These are phyloP conservation scores for Patiria miniata DNA, from an alignment of 35 echinoderm and acorn worm species.

Conservation along the genomic window DNA sequence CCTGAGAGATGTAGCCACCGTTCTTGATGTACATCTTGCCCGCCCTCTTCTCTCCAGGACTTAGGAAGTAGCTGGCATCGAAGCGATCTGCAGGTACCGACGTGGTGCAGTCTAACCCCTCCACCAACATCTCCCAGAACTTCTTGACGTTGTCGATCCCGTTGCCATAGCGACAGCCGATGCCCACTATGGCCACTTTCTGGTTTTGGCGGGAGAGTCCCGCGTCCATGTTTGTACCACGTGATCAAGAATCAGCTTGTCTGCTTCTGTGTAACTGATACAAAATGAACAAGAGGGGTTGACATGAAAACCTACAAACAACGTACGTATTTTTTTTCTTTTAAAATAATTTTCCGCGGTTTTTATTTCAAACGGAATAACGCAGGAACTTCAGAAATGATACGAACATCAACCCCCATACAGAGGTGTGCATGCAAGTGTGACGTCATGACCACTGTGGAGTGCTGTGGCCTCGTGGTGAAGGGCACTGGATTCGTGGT, in stretches of 20 bases:
- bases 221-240: neutral
- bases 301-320: too few relatives aligned
- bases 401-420: too few relatives aligned
- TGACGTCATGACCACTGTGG: too few relatives aligned
- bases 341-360: too few relatives aligned
- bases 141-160: conserved; percentile 43
- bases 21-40: conserved; percentile 66
- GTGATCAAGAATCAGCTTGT: neutral
- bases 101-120: conserved; percentile 52
- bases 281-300: neutral
- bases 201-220: neutral
- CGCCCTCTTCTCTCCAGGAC: conserved; percentile 41
- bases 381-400: too few relatives aligned
- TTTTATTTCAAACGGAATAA: too few relatives aligned
- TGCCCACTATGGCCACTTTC: conserved; percentile 76
- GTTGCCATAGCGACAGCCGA: conserved; percentile 71
- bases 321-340: too few relatives aligned
- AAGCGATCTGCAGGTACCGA: conserved; percentile 46
- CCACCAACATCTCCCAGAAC: conserved; percentile 60
- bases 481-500: too few relatives aligned
- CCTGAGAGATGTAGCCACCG: conserved; percentile 50
- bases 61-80: conserved; percentile 45
- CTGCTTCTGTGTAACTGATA: neutral
- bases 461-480: too few relatives aligned
- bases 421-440: too few relatives aligned